Base-by-base conservation (phyloP, 1,140 invertebrate genomes). In the Diprion similis region DNA sequence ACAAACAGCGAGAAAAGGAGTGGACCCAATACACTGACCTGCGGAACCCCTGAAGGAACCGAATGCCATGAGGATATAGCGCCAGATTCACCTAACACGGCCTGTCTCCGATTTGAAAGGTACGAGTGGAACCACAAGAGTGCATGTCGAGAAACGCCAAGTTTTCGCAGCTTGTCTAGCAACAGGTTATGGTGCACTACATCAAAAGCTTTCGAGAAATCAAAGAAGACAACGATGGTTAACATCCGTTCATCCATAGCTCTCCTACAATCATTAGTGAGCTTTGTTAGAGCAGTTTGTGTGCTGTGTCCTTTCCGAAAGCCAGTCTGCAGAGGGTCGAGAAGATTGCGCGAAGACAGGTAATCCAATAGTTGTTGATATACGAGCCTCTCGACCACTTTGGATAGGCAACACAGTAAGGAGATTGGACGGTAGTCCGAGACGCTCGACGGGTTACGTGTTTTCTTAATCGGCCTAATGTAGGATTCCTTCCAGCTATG, bases 121-220 rank as follows among this genome's bases (percentile, higher is more conserved):
- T 37, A 37, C 6, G 24, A 37, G 6, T 37, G 24, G 24, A 69
- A 18, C 3, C 15, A 69, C 68, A 3, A 1, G 68, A 9, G 24
- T 13, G 15, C 68, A 69, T 13, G 17, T 1, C 10, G 68, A 69
- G 15, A 15, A 15, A 71, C 1, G 18, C 8, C 10, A 6, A 37
- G 24, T 37, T 37, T 37, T 37, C 9, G 11, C n/a, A 76, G 19
- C 65, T 73, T 76, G 3, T 18, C 24, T 10, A 76, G 18, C 17
- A 76, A 46, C 9, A 59, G n/a, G 37, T 67, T 66, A 13, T 76
- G 71, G 46, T 74, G 70, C 1, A 79, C 77, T 0, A 74, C 65
- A 70, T 78, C 77, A 48, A 80, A 80, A 3, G 78, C 79, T 47
- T 80, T 79, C 10, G 48, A 67, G 11, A 77, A 73, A 48, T 79